Conservation (phyloP, 2,888 invertebrate genomes). For the Ischnus inquisitorius region DNA sequence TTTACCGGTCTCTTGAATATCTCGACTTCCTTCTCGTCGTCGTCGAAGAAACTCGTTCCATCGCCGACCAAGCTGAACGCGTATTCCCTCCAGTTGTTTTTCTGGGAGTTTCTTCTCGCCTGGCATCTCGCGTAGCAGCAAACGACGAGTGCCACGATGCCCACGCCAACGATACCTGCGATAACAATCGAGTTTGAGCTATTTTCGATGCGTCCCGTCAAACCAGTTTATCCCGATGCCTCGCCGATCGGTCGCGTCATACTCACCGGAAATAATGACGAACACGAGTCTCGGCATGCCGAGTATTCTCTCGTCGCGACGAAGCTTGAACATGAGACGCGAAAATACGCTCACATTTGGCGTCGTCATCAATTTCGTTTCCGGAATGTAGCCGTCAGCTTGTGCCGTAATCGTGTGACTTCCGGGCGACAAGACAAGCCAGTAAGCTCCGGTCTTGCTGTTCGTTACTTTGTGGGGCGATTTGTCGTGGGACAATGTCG, state of each 20-base stretch:
- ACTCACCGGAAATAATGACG: constrained; percentile 90
- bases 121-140: constrained; percentile 88
- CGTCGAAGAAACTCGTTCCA: constrained; percentile 86
- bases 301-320: constrained; percentile 89
- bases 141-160: constrained; percentile 86
- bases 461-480: constrained; percentile 78
- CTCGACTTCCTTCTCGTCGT: constrained; percentile 86
- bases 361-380: constrained; percentile 86
- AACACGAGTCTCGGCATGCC: constrained; percentile 93
- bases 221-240: background rate
- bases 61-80: constrained; percentile 88
- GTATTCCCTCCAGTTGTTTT: constrained; percentile 85
- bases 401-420: constrained; percentile 87
- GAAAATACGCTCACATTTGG: constrained; percentile 76
- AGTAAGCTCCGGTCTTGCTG: constrained; percentile 80
- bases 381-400: constrained; percentile 88
- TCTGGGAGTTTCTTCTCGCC: constrained; percentile 81
- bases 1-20: constrained; percentile 85
- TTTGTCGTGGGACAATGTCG: constrained; percentile 78
- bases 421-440: constrained; percentile 83
- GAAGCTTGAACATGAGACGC: constrained; percentile 89
- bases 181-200: constrained; percentile 42
- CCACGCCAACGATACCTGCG: constrained; percentile 87
- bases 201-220: constrained; percentile 11
- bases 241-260: background rate